Percentiles rank a stretch among this genome's conserved stretches.
Evolutionary conservation across 1,140 invertebrate species (phyloP).

Genomic region (Cydia amplana): DNA sequence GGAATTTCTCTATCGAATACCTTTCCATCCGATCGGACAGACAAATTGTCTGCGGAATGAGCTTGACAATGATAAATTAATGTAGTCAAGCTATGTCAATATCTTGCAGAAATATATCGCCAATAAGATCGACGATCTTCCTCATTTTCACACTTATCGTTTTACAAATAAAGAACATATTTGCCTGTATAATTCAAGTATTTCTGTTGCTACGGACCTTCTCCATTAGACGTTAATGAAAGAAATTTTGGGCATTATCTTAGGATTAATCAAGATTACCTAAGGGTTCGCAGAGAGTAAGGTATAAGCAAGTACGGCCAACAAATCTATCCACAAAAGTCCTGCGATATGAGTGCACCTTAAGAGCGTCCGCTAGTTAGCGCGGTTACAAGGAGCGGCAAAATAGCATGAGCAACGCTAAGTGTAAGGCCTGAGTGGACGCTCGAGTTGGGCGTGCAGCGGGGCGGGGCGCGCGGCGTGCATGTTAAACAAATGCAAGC

Average conservation of each 20-base stretch:
- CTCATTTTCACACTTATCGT: not conserved
- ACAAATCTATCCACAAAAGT: too few species aligned
- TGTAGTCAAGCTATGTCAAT: constrained; percentile 10
- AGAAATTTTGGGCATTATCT: not conserved
- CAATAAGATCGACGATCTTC: not conserved
- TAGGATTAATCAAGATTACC: too few species aligned
- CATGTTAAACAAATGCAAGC: too few species aligned
- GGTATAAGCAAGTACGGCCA: too few species aligned
- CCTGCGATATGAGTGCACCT: too few species aligned
- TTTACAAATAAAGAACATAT: not conserved
- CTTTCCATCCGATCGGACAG: constrained; percentile 6
- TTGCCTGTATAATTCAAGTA: not conserved
- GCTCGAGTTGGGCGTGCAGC: too few species aligned
- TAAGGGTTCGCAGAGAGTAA: too few species aligned
- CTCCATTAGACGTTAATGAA: not conserved
- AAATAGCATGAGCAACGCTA: too few species aligned
- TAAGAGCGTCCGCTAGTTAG: too few species aligned
- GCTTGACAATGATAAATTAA: constrained; percentile 17
- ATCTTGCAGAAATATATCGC: not conserved
- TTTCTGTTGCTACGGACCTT: not conserved
- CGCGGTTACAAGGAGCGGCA: too few species aligned
- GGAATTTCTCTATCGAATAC: constrained; percentile 5
- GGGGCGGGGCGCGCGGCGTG: too few species aligned
- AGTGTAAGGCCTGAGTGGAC: too few species aligned
- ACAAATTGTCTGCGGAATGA: constrained; percentile 16